Conservation (phyloP, 1,140 invertebrate species). For the Drosophila tristis region DNA sequence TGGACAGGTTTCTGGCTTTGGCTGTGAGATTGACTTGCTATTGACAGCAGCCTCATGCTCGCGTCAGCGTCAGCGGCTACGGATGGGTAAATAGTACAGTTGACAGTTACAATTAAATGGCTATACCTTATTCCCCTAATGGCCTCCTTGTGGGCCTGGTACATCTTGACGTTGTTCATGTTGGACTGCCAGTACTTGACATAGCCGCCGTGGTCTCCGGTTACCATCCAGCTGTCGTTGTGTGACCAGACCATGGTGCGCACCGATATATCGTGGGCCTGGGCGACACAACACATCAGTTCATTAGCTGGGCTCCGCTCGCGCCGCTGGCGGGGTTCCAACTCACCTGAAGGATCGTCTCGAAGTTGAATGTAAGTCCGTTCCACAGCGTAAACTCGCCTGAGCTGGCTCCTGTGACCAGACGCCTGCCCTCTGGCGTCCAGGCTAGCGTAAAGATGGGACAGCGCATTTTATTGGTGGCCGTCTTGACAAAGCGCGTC, state of each 20-base stretch:
- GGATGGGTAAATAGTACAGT: constrained; percentile 69
- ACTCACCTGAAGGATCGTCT: constrained; percentile 98
- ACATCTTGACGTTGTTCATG: constrained; percentile 99
- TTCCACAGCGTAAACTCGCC: constrained; percentile 99
- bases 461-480: constrained; percentile 99
- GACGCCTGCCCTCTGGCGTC: constrained; percentile 98
- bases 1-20: background rate
- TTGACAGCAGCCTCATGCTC: constrained; percentile 33
- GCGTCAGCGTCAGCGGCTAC: constrained; percentile 52
- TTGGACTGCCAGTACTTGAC: constrained; percentile 99
- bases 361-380: constrained; percentile 99
- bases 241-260: constrained; percentile 99
- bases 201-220: constrained; percentile 98
- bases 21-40: constrained; percentile 15
- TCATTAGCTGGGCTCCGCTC: background rate
- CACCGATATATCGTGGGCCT: constrained; percentile 99
- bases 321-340: too few relatives aligned
- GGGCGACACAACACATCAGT: constrained; percentile 6
- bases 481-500: constrained; percentile 98
- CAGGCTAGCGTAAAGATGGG: constrained; percentile 99
- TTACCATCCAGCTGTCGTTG: constrained; percentile 99
- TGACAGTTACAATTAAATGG: constrained; percentile 73
- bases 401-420: constrained; percentile 99
- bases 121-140: constrained; percentile 98
- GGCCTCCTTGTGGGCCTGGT: constrained; percentile 99